Base-by-base conservation (phyloP, 2,888 invertebrate species). In the Ochropleura leucogaster region DNA sequence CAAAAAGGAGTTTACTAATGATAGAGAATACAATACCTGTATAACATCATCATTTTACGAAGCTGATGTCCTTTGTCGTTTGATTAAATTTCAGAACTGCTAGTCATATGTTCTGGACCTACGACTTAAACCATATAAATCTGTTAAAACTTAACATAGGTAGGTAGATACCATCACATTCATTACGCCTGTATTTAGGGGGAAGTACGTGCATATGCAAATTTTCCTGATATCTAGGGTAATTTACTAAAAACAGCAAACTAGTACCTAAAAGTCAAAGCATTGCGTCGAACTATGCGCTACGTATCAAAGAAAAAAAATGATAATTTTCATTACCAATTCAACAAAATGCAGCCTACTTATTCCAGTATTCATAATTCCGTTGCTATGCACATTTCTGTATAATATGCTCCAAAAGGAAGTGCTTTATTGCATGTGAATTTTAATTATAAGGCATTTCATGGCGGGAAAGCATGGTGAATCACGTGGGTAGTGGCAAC, bases 371-470 rank as follows among this genome's bases (percentile, higher is more conserved):
- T n/a, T 53, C 44, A 81, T 76, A 67, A 71, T 79, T 77, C 66
- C 12, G 47, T 68, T 59, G 53, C 69, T 40, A 70, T 77, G 63
- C 46, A 71, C 42, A 18, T 42, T 77, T 68, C 57, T 60, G 64
- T 65, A 68, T 44, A 80, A 62, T 57, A 44, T 53, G 69, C 12
- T 72, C 72, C 73, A 77, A 72, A 79, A 79, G 84, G 74, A 85
- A 88, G 86, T 89, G 79, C 83, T 89, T 87, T 84, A 89, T 89
- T 86, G 89, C 90, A 91, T 87, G 91, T 88, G 90, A 88, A 89
- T 92, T 89, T 89, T 88, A 89, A 90, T 88, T 80, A 83, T 85
- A 87, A 79, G 83, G 85, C 82, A 80, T 86, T 89, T 86, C 88
- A 86, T 89, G 88, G 86, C 88, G 85, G 86, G 85, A 79, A 79